Evolutionary conservation across 2,113 vertebrate genomes (phyloP), one percentile per base, ranked within the genome.

Genomic region (Dicrurus megarhynchus): DNA sequence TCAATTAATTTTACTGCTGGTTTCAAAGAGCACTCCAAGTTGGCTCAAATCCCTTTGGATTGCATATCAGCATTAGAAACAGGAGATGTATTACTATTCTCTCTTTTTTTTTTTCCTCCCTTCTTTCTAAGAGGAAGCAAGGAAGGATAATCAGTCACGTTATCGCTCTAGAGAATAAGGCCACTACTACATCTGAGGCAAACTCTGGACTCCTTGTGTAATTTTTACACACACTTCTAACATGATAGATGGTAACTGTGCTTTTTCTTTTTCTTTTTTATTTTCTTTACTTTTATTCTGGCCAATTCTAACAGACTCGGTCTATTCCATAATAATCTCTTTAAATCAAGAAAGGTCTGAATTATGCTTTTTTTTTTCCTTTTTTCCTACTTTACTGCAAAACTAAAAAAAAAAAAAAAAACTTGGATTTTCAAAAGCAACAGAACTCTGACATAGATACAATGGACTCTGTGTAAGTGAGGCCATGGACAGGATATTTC

Each of bases 1-100:
- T 88, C 92, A 94, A 95, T 96, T 96, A 91, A 89, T 92, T 96
- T 96, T 94, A 90, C 76, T 90, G 87, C 64, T 93, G 69, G 47
- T 94, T 95, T 93, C 93, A 96, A 95, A 95, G 92, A 90, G 56
- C 76, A 89, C 35, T 93, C 83, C 83, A 92, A 94, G 83, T 90
- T 97, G 93, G 96, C 96, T 94, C 73, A 92, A 93, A 93, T 92
- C 86, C 86, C 88, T 89, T 73, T 69, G 89, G 88, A 95, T 50
- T 57, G 5, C 19, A 7, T 75, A 97, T 89, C 92, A 92, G 83
- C 23, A 8, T 71, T 76, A 87, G 85, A 52, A 93, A 92, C 52
- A 75, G 83, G 87, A 96, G 83, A 96, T 90, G 42, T 68, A 95
- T 90, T 88, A 53, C 41, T 84, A 55, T 21, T 70, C 52, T 80